A percentile compares a stretch with the other conserved stretches of the same genome.
Conservation (phyloP, 1,140 invertebrate species). For the Choristoneura fumiferana region DNA sequence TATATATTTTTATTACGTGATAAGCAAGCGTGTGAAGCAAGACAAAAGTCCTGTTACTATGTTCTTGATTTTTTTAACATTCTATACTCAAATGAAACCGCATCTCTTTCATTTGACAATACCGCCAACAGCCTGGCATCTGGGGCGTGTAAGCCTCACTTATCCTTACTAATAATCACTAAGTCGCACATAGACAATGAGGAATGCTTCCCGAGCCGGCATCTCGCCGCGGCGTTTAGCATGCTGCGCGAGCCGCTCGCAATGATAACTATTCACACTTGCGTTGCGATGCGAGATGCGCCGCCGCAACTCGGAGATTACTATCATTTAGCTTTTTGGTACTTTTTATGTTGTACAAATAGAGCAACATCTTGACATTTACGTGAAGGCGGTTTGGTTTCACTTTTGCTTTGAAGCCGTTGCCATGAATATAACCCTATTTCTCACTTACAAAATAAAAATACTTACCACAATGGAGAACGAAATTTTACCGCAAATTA, state of each 20-base stretch:
- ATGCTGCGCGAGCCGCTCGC: background rate
- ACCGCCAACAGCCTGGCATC: conserved; percentile 8
- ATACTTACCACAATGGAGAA: background rate
- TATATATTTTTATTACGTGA: too few species aligned
- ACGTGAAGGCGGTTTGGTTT: conserved; percentile 10
- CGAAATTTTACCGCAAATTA: background rate
- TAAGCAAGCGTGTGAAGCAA: too few species aligned
- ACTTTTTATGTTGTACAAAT: conserved; percentile 17
- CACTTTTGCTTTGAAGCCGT: conserved; percentile 1
- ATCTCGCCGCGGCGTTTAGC: background rate
- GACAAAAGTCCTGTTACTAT: too few species aligned
- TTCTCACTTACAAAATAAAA: background rate
- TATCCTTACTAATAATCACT: conserved; percentile 14
- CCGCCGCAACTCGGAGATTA: background rate
- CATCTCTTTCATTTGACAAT: background rate
- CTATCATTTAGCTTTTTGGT: conserved; percentile 4
- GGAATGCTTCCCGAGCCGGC: conserved; percentile 9
- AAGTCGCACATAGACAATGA: conserved; percentile 15
- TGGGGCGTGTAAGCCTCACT: conserved; percentile 10
- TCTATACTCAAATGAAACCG: background rate
- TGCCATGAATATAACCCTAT: background rate
- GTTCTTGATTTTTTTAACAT: too few species aligned
- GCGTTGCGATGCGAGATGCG: background rate
- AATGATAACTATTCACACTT: conserved; percentile 18
- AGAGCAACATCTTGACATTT: conserved; percentile 7